Conservation (phyloP, 2,797 vertebrate species). For the Trichosurus vulpecula region DNA sequence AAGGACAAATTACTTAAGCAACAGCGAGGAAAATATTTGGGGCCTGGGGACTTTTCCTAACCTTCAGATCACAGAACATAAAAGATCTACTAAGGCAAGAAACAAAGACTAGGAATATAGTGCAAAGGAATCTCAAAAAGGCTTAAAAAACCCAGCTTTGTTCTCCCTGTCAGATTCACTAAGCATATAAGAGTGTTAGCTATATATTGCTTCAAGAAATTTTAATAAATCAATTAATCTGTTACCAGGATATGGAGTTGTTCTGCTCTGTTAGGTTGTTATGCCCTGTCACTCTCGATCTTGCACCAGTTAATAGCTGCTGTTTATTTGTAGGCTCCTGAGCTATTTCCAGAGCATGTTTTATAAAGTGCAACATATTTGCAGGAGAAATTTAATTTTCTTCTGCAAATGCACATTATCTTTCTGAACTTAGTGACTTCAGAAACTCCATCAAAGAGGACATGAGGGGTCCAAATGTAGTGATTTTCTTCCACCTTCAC, state of each 20-base stretch:
- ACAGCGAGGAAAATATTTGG: neutral
- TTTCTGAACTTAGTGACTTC: constrained; percentile 64
- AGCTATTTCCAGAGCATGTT: constrained; percentile 67
- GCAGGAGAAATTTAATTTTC: constrained; percentile 66
- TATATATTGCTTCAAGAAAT: constrained; percentile 42
- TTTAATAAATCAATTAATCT: constrained; percentile 63
- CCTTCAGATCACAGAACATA: neutral
- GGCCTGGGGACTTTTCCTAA: neutral
- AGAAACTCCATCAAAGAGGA: neutral
- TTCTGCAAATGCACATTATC: constrained; percentile 37
- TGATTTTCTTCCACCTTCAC: neutral
- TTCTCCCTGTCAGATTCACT: constrained; percentile 46
- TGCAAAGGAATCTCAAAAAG: neutral
- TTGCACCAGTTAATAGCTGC: constrained; percentile 65
- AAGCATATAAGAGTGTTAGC: neutral
- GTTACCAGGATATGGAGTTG: constrained; percentile 34
- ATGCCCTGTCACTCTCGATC: constrained; percentile 42
- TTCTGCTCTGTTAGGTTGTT: neutral
- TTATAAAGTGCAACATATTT: constrained; percentile 74
- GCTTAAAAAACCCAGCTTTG: neutral
- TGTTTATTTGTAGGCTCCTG: constrained; percentile 69
- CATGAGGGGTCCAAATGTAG: neutral
- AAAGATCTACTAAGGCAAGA: neutral
- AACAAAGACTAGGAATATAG: neutral
- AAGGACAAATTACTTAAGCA: neutral